These are phyloP conservation scores for Cistogaster globosa DNA, from an alignment of 2,888 invertebrate species.

Conservation along the genomic window DNA sequence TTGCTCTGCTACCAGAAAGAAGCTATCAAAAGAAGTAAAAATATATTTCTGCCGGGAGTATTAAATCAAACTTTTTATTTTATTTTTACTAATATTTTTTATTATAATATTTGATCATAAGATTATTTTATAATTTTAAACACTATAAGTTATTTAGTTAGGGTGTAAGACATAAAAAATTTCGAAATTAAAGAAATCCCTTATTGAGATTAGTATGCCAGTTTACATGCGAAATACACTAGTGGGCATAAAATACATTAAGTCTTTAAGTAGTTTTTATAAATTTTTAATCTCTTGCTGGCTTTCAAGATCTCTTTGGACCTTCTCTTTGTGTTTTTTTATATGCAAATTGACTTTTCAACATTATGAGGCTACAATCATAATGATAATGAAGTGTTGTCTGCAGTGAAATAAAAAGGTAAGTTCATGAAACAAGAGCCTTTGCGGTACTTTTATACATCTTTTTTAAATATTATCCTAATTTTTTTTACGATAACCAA, in stretches of 20 bases:
- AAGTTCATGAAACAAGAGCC: conserved; percentile 19
- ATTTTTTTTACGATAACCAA: neutral
- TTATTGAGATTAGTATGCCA: conserved; percentile 56
- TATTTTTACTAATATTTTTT: too few relatives aligned
- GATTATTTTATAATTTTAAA: too few relatives aligned
- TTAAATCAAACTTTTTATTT: too few relatives aligned
- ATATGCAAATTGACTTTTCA: conserved; percentile 45
- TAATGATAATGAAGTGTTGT: conserved; percentile 26
- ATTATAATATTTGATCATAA: neutral
- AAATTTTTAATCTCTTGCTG: conserved; percentile 21
- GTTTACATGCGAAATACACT: conserved; percentile 50
- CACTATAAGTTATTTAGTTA: too few relatives aligned
- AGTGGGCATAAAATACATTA: conserved; percentile 53
- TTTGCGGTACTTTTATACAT: conserved; percentile 34
- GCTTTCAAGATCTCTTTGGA: neutral
- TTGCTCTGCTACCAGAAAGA: too few relatives aligned
- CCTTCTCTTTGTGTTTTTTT: neutral
- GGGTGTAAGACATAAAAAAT: neutral
- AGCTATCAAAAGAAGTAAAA: too few relatives aligned
- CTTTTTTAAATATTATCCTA: neutral
- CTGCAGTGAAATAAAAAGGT: conserved; percentile 47
- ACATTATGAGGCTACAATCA: conserved; percentile 47
- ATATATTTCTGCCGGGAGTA: too few relatives aligned
- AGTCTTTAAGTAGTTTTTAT: conserved; percentile 45
- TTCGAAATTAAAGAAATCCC: conserved; percentile 15